Percentiles rank a stretch among this genome's conserved stretches.
These are phyloP conservation scores for Neotoxoptera formosana DNA, from an alignment of 1,140 invertebrate genomes.

Conservation along the genomic window DNA sequence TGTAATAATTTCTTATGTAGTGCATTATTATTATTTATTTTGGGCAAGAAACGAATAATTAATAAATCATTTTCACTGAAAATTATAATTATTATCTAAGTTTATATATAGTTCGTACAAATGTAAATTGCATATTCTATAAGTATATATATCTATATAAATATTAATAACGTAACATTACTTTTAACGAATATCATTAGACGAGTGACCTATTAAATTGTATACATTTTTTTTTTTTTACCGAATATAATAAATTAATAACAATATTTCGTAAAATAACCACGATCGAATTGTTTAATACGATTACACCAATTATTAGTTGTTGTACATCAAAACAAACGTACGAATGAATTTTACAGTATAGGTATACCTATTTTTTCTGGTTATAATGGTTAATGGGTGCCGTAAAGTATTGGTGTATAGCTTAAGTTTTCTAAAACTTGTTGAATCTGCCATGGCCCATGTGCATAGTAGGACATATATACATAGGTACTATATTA, in stretches of 20 bases:
- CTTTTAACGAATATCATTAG: not conserved
- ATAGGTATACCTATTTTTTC: not conserved
- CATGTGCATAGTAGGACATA: not conserved
- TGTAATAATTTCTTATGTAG: not conserved
- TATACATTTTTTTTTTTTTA: not conserved
- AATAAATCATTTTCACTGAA: not conserved
- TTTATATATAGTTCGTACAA: not conserved
- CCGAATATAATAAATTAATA: not conserved
- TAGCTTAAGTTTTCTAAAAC: not conserved
- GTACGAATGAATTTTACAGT: not conserved
- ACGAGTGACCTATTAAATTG: not conserved
- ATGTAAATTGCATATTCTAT: not conserved
- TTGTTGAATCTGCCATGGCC: not conserved
- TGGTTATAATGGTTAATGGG: not conserved
- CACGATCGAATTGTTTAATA: not conserved
- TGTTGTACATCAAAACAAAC: not conserved
- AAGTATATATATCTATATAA: no score
- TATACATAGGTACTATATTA: not conserved
- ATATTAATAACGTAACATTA: not conserved
- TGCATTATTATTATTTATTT: conserved; percentile 6
- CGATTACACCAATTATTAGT: not conserved
- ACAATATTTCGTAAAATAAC: not conserved
- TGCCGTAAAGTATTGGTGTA: not conserved
- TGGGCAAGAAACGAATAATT: not conserved
- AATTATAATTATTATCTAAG: not conserved